A percentile compares a stretch with the other conserved stretches of the same genome.
Evolutionary conservation across 53 echinoderm and acorn worm species (phyloP).

Genomic region (Actinopyga echinites): DNA sequence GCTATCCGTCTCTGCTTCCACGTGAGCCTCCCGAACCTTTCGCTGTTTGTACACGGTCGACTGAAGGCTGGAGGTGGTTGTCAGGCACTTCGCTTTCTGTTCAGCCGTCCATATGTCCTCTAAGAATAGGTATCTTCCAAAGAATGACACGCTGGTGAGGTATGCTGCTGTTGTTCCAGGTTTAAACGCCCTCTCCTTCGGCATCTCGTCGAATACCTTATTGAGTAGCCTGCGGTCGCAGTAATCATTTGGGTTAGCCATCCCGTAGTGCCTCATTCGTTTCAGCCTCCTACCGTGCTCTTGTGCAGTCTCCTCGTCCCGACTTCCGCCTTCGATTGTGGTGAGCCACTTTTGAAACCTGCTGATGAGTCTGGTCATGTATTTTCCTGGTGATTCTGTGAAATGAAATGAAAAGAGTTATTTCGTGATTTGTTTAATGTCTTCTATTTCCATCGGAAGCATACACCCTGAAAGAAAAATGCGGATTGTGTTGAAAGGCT

Average conservation of each 20-base stretch:
- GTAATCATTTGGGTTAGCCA: neutral
- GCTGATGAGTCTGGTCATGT: too few relatives aligned
- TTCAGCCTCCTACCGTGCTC: neutral
- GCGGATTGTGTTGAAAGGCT: too few relatives aligned
- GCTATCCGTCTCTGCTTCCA: neutral
- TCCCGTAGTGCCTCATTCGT: neutral
- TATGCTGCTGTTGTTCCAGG: neutral
- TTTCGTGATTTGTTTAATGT: too few relatives aligned
- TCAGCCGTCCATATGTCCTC: neutral
- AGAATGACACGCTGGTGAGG: too few relatives aligned
- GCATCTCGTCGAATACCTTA: neutral
- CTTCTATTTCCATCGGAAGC: too few relatives aligned
- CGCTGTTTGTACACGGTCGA: neutral
- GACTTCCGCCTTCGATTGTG: neutral
- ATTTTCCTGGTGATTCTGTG: too few relatives aligned
- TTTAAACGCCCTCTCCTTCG: neutral
- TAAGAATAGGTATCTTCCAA: neutral
- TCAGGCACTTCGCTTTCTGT: neutral
- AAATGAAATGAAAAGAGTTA: too few relatives aligned
- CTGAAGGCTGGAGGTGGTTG: neutral
- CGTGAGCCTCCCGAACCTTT: neutral
- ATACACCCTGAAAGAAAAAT: too few relatives aligned
- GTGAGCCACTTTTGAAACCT: neutral
- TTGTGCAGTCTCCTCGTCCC: neutral
- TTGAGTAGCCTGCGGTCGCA: neutral